Percentiles rank a stretch among this genome's conserved stretches.
Evolutionary conservation across 2,113 vertebrate genomes (phyloP).

Genomic region (Aegithalos caudatus): DNA sequence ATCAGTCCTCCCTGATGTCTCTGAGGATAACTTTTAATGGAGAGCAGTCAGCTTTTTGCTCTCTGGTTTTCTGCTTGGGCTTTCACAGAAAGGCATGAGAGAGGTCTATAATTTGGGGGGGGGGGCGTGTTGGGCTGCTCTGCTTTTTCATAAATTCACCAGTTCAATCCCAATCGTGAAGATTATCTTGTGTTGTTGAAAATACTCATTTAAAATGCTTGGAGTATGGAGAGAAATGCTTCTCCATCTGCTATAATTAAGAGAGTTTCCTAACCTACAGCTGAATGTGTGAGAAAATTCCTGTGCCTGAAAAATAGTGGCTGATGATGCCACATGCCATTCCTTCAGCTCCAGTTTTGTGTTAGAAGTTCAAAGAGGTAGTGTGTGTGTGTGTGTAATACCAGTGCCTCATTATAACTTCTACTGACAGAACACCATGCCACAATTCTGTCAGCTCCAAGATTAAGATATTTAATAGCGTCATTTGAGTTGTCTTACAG

Average conservation of each 20-base stretch:
- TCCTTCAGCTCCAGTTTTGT: slow-evolving; percentile 16
- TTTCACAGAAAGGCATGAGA: not conserved
- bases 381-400: not conserved
- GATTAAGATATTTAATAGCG: slow-evolving; percentile 45
- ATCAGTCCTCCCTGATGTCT: not conserved
- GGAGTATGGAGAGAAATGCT: not conserved
- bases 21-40: not conserved
- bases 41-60: not conserved
- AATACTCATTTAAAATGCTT: not conserved
- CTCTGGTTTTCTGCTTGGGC: not conserved
- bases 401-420: slow-evolving; percentile 2
- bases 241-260: not conserved
- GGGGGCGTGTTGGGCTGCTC: not conserved
- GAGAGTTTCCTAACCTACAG: slow-evolving; percentile 4
- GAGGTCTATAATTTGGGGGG: not conserved
- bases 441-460: slow-evolving; percentile 56
- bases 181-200: not conserved
- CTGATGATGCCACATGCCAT: not conserved
- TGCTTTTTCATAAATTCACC: not conserved
- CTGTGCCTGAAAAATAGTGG: slow-evolving; percentile 2
- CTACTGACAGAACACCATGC: not conserved
- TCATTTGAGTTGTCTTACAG: slow-evolving; percentile 50
- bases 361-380: slow-evolving; percentile 10
- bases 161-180: not conserved
- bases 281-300: slow-evolving; percentile 55